Base-by-base conservation (phyloP, 1,140 invertebrate species). In the Pectinophora gossypiella region DNA sequence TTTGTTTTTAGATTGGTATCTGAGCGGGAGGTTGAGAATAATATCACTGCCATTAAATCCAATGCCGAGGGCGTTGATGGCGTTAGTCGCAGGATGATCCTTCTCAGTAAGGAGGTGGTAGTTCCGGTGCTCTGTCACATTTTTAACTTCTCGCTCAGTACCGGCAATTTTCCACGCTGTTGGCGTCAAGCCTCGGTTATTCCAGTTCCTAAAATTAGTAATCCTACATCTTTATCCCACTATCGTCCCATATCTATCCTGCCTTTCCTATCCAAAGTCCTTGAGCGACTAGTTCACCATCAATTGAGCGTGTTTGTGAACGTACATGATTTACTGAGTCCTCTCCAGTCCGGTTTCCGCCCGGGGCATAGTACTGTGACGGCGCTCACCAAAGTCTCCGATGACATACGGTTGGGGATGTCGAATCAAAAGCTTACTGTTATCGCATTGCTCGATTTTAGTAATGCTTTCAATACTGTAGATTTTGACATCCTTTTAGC, bases 361-460 rank as follows among this genome's bases (percentile, higher is more conserved):
- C 43, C 43, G 7, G 43, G 43, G 16, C 19, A 44, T 9, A 44
- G 43, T n/a, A 44, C 43, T 44, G 19, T 19, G 4, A 44, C 43
- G 10, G 43, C 43, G 19, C 19, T 44, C 18, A 19, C 20, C 1
- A 44, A 44, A 44, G 43, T 44, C 16, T 10, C 12, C 12, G 43
- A 44, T 20, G 43, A 44, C 19, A 20, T 44, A 5, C 19, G 43
- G 9, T 20, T n/a, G 13, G 43, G 18, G n/a, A 44, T 44, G 43
- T 16, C 19, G 9, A 6, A 20, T 3, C 13, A 19, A 4, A n/a
- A 9, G 2, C 4, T 44, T n/a, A 44, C 20, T 0, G 10, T 44
- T 2, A 5, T 44, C n/a, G 12, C 13, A 12, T 19, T 44, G 13
- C 12, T 44, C 6, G 43, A 44, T 20, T 44, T 44, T n/a, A 20